A percentile compares a stretch with the other conserved stretches of the same genome.
Evolutionary conservation across 2,888 invertebrate genomes (phyloP).

Genomic region (Ophion obscuratus): DNA sequence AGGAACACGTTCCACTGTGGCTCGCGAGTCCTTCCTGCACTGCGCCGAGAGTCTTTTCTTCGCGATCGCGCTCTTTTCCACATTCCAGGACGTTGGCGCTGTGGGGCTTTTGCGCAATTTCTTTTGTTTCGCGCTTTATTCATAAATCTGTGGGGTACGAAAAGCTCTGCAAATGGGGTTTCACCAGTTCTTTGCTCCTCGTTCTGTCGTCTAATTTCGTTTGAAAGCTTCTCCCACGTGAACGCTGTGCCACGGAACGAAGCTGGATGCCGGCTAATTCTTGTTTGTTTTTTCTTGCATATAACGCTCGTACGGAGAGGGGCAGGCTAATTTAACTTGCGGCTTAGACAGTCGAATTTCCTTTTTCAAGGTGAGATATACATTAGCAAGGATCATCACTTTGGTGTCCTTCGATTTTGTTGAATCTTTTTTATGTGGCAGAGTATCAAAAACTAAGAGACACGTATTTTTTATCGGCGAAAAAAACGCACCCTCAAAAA

Average conservation of each 20-base stretch:
- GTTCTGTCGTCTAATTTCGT: slow-evolving; percentile 28
- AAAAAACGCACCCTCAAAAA: no score
- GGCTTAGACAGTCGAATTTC: no score
- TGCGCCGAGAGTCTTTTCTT: slow-evolving; percentile 48
- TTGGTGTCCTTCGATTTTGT: no score
- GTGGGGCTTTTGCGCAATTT: slow-evolving; percentile 34
- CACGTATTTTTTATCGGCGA: no score
- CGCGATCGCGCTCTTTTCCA: slow-evolving; percentile 36
- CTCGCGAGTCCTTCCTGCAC: slow-evolving; percentile 22
- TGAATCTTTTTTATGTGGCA: no score
- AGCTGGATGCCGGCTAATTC: slow-evolving; percentile 15
- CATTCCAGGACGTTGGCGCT: neutral
- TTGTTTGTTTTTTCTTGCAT: slow-evolving; percentile 1
- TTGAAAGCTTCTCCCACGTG: slow-evolving; percentile 18
- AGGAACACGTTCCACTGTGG: slow-evolving; percentile 35
- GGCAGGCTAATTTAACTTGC: no score
- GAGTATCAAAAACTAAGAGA: no score
- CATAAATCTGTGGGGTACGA: neutral
- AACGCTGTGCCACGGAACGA: slow-evolving; percentile 12
- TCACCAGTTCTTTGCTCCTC: slow-evolving; percentile 7
- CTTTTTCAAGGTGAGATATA: no score
- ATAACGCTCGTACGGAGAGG: no score
- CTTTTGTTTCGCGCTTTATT: slow-evolving; percentile 33
- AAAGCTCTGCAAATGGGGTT: neutral
- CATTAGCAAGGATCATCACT: no score